phyloP scores from a whole-genome alignment of 1,140 invertebrate species.

The Apis cerana region DNA sequence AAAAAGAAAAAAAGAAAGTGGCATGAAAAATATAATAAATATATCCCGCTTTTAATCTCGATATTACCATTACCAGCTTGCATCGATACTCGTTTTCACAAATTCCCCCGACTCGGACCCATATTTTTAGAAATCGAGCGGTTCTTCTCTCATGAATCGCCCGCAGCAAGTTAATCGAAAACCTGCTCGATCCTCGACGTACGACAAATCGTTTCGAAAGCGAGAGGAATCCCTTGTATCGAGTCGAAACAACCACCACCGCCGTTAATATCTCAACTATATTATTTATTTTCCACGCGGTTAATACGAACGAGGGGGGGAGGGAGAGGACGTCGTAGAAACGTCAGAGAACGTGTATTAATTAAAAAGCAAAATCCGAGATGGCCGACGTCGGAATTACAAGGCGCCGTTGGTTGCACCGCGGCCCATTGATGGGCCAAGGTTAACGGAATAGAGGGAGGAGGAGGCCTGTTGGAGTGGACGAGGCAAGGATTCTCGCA shows the following conservation, averaged over 20 bases:
- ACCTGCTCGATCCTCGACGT: not conserved
- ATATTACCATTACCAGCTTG: not conserved
- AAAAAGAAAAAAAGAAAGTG: not conserved
- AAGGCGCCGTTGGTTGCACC: not conserved
- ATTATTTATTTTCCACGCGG: not conserved
- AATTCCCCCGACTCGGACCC: not conserved
- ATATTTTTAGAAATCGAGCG: not conserved
- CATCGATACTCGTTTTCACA: not conserved
- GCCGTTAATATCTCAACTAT: not conserved
- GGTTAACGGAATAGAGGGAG: not conserved
- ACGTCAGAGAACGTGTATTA: not conserved
- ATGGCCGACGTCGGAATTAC: slow-evolving; percentile 3
- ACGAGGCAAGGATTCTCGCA: slow-evolving; percentile 11
- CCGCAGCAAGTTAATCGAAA: not conserved
- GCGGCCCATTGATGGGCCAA: not conserved
- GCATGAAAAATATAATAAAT: not conserved
- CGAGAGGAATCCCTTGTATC: not conserved
- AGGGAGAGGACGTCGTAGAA: not conserved
- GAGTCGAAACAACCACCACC: not conserved
- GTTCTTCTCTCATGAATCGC: not conserved
- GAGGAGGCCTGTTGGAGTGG: too few relatives aligned
- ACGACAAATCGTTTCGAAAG: not conserved
- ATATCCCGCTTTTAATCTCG: not conserved
- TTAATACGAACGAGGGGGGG: too few relatives aligned
- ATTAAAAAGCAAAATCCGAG: slow-evolving; percentile 12